phyloP scores from a whole-genome alignment of 2,113 vertebrate genomes.

The Triplophysa dalaica region DNA sequence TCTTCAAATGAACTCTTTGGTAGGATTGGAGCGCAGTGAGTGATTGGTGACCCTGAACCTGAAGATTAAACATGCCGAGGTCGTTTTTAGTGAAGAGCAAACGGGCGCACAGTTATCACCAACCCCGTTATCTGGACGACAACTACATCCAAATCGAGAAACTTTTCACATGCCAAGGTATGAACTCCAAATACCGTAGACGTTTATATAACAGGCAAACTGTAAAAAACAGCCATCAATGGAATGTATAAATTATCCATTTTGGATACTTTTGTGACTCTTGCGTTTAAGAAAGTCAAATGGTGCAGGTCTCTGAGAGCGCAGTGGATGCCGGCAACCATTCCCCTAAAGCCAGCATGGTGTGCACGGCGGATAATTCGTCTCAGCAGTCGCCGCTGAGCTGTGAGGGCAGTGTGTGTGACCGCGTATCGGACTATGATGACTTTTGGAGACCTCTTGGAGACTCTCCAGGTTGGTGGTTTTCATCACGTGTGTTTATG shows the following conservation, averaged over 20 bases:
- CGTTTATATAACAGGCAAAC: background rate
- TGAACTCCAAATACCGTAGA: constrained; percentile 22
- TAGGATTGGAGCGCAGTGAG: constrained; percentile 25
- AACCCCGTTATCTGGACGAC: constrained; percentile 84
- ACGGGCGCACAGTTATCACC: constrained; percentile 96
- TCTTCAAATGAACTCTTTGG: constrained; percentile 59
- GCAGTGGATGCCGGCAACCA: constrained; percentile 62
- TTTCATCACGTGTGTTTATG: background rate
- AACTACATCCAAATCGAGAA: constrained; percentile 76
- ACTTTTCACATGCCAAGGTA: constrained; percentile 83
- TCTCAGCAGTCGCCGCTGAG: constrained; percentile 81
- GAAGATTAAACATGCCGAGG: constrained; percentile 82
- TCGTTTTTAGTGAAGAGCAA: constrained; percentile 98
- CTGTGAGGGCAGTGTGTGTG: constrained; percentile 82
- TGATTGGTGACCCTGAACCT: constrained; percentile 30
- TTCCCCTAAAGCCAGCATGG: constrained; percentile 76
- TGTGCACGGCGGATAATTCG: constrained; percentile 73
- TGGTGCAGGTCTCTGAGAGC: background rate
- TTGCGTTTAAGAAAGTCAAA: constrained; percentile 33
- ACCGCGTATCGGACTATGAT: constrained; percentile 80
- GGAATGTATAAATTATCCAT: background rate
- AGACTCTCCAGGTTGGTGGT: constrained; percentile 83
- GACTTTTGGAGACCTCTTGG: constrained; percentile 91
- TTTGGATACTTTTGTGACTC: background rate
- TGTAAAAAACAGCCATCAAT: background rate